These are phyloP conservation scores for Podarcis lilfordi DNA, from an alignment of 2,797 vertebrate genomes.

Conservation along the genomic window DNA sequence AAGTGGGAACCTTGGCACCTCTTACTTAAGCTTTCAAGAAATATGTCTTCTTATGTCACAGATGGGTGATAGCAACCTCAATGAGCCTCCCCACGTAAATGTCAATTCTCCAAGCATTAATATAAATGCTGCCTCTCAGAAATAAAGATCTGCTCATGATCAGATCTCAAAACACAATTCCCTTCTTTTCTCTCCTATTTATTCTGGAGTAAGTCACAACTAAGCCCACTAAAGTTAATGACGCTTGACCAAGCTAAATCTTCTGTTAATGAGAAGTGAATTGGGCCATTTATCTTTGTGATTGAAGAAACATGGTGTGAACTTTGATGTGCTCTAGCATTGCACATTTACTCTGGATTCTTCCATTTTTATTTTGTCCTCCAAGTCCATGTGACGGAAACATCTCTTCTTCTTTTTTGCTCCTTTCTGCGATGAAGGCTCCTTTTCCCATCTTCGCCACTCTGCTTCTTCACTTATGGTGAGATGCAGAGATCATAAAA, in stretches of 20 bases:
- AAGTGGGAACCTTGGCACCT: not conserved
- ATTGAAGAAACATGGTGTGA: slow-evolving; percentile 25
- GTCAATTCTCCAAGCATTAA: not conserved
- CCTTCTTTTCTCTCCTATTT: slow-evolving; percentile 10
- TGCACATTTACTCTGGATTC: slow-evolving; percentile 8
- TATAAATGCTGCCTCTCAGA: not conserved
- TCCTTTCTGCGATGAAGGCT: not conserved
- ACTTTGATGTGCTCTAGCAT: slow-evolving; percentile 29
- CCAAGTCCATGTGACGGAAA: not conserved
- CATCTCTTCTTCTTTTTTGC: not conserved
- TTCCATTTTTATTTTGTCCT: slow-evolving; percentile 29
- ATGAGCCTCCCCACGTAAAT: not conserved
- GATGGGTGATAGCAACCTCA: not conserved
- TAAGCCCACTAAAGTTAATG: slow-evolving; percentile 2
- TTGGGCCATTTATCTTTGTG: slow-evolving; percentile 41
- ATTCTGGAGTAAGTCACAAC: slow-evolving; percentile 5
- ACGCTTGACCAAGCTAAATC: slow-evolving; percentile 25
- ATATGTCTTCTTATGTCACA: not conserved
- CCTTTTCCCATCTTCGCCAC: slow-evolving; percentile 8
- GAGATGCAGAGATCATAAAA: slow-evolving; percentile 14
- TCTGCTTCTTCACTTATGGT: slow-evolving; percentile 26
- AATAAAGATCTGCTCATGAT: not conserved
- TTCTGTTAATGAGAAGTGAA: slow-evolving; percentile 40
- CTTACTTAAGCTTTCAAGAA: not conserved
- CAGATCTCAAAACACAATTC: not conserved